These are phyloP conservation scores for Ephestia elutella DNA, from an alignment of 1,140 invertebrate species.

Conservation along the genomic window DNA sequence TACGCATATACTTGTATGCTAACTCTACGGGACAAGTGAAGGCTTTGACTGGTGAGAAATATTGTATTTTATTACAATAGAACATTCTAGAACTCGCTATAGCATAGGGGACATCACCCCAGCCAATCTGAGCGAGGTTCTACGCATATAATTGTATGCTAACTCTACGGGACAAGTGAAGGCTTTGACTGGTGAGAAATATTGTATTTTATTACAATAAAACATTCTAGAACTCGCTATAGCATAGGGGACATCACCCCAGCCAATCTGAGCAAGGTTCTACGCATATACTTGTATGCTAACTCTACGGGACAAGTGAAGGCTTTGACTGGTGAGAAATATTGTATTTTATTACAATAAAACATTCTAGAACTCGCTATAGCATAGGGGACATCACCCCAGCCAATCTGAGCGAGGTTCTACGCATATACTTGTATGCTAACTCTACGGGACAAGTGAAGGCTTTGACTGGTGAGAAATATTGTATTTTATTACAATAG, in stretches of 20 bases:
- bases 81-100: slow-evolving; percentile 92
- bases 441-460: slow-evolving; percentile 90
- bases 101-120: slow-evolving; percentile 93
- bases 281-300: slow-evolving; percentile 91
- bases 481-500: too few relatives aligned
- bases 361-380: slow-evolving; percentile 92
- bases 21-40: slow-evolving; percentile 90
- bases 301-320: slow-evolving; percentile 90
- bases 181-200: slow-evolving; percentile 81
- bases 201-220: too few relatives aligned
- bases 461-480: slow-evolving; percentile 81
- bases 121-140: slow-evolving; percentile 91
- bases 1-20: slow-evolving; percentile 91
- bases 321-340: slow-evolving; percentile 81
- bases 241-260: slow-evolving; percentile 93
- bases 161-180: slow-evolving; percentile 90
- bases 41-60: slow-evolving; percentile 81
- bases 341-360: too few relatives aligned
- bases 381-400: slow-evolving; percentile 93
- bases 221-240: slow-evolving; percentile 92
- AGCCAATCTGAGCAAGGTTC: slow-evolving; percentile 91
- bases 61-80: too few relatives aligned
- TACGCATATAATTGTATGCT: slow-evolving; percentile 91
- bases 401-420: slow-evolving; percentile 91
- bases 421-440: slow-evolving; percentile 91